Base-by-base conservation (phyloP, 2,113 vertebrate genomes). In the Lichenostomus cassidix region DNA sequence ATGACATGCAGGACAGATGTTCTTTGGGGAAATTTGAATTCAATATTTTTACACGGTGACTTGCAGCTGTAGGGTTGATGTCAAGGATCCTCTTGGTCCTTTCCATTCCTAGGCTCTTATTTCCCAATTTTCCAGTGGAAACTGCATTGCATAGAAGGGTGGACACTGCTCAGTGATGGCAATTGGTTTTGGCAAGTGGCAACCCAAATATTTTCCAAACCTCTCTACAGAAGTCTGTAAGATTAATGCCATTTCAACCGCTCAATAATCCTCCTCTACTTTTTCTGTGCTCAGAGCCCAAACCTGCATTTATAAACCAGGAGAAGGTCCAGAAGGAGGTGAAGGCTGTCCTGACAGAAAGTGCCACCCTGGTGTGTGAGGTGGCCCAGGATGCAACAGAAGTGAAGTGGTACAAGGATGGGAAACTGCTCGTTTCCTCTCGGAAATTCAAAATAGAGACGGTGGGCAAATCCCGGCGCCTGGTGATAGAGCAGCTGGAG, bases 351-450 rank as follows among this genome's bases (percentile, higher is more conserved):
- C 86, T 97, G 46, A 97, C 97, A 31, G 97, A 98, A 91, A 98
- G 96, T 35, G 96, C 98, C 69, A 97, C 94, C 59, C 97, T 99
- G 35, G 96, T 94, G 92, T 99, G 99, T 15, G 97, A 96, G 62
- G 98, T 99, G 49, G 97, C 97, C 10, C 96, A 99, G 41, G 96
- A 96, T 19, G 83, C 98, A 56, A 98, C 97, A 0, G 97, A 98
- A 76, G 98, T 99, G 87, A 98, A 98, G 42, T 99, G 99, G 99
- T 98, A 96, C 90, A 99, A 98, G 92, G 98, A 98, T 2, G 98
- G 98, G 33, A 98, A 95, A 60, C 70, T 96, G 83, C 85, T 99
- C 31, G 35, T 96, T 62, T 94, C 98, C 87, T 98, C 97, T 44
- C 95, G 95, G 82, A 97, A 91, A 20, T 92, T 98, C 55, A 98